A percentile compares a stretch with the other conserved stretches of the same genome.
phyloP scores from a whole-genome alignment of 2,888 invertebrate species.

The Tholera decimalis region DNA sequence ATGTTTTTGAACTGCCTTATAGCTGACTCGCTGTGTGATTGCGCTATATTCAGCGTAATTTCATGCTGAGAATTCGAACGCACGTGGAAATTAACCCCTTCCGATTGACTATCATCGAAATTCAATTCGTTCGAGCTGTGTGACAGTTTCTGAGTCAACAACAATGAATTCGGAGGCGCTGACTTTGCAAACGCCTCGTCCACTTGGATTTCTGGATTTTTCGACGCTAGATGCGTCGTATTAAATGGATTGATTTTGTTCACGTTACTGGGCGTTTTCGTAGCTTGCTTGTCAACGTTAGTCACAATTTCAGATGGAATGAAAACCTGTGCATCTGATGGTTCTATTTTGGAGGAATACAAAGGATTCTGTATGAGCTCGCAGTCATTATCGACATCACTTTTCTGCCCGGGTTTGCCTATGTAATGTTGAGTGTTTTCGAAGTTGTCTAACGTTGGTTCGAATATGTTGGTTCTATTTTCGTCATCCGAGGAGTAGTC shows the following conservation, averaged over 20 bases:
- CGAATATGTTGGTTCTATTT: constrained; percentile 87
- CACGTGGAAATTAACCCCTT: constrained; percentile 77
- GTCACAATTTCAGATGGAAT: constrained; percentile 90
- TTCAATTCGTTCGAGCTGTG: constrained; percentile 94
- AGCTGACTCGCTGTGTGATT: constrained; percentile 96
- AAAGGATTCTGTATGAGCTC: constrained; percentile 87
- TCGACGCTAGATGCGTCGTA: constrained; percentile 68
- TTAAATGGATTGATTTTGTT: constrained; percentile 86
- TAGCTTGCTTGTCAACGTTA: constrained; percentile 68
- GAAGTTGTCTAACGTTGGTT: constrained; percentile 88
- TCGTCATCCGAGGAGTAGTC: constrained; percentile 91
- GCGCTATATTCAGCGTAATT: constrained; percentile 93
- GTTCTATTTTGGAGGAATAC: constrained; percentile 88
- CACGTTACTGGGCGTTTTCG: constrained; percentile 82
- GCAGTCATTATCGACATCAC: constrained; percentile 82
- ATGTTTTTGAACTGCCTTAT: constrained; percentile 93
- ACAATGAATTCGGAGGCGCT: constrained; percentile 90
- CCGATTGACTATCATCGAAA: constrained; percentile 73
- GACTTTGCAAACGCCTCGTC: constrained; percentile 82
- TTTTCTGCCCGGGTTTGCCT: constrained; percentile 76
- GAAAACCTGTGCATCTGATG: constrained; percentile 88
- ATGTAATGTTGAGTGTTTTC: constrained; percentile 89
- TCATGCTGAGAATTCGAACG: constrained; percentile 93
- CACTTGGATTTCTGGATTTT: constrained; percentile 93
- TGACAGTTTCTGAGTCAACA: constrained; percentile 92